These are phyloP conservation scores for Dissostichus mawsoni DNA, from an alignment of 2,113 vertebrate species.

Conservation along the genomic window DNA sequence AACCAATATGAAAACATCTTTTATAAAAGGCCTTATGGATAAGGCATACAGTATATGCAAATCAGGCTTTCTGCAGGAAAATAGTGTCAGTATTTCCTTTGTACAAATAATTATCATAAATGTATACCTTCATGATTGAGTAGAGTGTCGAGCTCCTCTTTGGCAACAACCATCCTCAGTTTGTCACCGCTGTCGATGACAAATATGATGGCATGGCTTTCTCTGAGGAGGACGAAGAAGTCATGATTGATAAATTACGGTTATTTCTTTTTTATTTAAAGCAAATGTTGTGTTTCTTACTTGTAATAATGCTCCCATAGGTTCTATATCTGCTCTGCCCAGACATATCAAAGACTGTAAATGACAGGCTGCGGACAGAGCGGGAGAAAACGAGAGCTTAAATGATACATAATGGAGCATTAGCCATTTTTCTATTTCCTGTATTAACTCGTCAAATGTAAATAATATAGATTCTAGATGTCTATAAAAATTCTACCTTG, in stretches of 20 bases:
- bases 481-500: conserved; percentile 86
- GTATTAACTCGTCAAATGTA: background rate
- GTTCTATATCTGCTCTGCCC: conserved; percentile 97
- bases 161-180: conserved; percentile 98
- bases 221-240: conserved; percentile 81
- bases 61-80: background rate
- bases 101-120: background rate
- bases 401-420: background rate
- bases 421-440: background rate
- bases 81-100: background rate
- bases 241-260: background rate
- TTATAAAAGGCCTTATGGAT: background rate
- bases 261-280: background rate
- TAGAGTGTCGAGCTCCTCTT: conserved; percentile 96
- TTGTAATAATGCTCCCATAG: conserved; percentile 99
- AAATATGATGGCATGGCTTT: conserved; percentile 98
- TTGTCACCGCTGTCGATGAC: conserved; percentile 98
- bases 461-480: background rate
- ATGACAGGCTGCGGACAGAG: conserved; percentile 88
- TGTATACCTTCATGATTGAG: conserved; percentile 93
- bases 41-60: background rate
- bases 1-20: too few relatives aligned
- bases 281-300: conserved; percentile 78
- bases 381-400: background rate
- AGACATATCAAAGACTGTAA: conserved; percentile 99